phyloP scores from a whole-genome alignment of 2,797 vertebrate species.

The Aulostomus chinensis region DNA sequence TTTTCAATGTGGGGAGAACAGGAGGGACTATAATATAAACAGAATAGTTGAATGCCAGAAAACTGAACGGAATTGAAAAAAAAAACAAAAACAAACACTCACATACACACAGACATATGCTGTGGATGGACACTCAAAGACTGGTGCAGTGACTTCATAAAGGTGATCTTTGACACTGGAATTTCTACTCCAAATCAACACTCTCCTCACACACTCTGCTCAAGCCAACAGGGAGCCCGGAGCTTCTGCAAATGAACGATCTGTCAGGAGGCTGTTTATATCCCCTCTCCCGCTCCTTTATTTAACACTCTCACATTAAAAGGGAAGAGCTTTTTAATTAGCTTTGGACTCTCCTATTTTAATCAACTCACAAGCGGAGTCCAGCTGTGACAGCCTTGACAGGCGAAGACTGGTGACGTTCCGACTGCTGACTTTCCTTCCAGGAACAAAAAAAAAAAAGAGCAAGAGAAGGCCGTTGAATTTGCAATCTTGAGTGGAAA shows the following conservation, averaged over 20 bases:
- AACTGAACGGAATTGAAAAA: slow-evolving; percentile 45
- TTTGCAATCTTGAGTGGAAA: slow-evolving; percentile 58
- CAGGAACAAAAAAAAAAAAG: slow-evolving; percentile 10
- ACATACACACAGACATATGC: slow-evolving; percentile 45
- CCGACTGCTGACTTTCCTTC: slow-evolving; percentile 61
- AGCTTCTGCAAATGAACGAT: slow-evolving; percentile 78
- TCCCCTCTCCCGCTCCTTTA: slow-evolving; percentile 75
- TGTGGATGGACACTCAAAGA: slow-evolving; percentile 38
- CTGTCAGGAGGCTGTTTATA: slow-evolving; percentile 81
- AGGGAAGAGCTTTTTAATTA: slow-evolving; percentile 83
- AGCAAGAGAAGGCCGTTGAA: slow-evolving; percentile 38
- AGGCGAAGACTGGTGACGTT: slow-evolving; percentile 75
- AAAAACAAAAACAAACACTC: too few relatives aligned
- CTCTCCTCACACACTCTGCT: slow-evolving; percentile 55
- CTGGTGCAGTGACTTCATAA: slow-evolving; percentile 26
- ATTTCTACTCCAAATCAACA: slow-evolving; percentile 67
- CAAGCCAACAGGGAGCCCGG: slow-evolving; percentile 68
- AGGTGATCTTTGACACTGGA: slow-evolving; percentile 60
- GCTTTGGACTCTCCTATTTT: slow-evolving; percentile 81
- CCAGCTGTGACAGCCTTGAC: slow-evolving; percentile 82
- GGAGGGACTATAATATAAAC: slow-evolving; percentile 41
- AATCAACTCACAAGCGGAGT: slow-evolving; percentile 81
- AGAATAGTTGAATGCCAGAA: slow-evolving; percentile 35
- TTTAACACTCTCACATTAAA: slow-evolving; percentile 78
- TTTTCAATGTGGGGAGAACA: slow-evolving; percentile 36